phyloP scores from a whole-genome alignment of 2,888 invertebrate genomes.

The Hirtodrosophila alboralis region DNA sequence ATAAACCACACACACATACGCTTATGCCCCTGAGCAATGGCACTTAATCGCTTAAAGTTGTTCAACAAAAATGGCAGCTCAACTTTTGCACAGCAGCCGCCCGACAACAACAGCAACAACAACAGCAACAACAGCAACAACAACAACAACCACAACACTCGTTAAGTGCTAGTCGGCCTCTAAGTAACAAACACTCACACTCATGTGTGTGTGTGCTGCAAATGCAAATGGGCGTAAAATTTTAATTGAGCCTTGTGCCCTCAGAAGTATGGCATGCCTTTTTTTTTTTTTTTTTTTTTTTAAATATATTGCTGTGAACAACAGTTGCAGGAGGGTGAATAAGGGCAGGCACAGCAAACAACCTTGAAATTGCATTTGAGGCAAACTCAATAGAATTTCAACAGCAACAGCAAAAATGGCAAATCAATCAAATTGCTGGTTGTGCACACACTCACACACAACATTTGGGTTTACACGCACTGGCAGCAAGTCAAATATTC shows the following conservation, averaged over 20 bases:
- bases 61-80: constrained; percentile 54
- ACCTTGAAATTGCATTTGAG: constrained; percentile 52
- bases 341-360: constrained; percentile 17
- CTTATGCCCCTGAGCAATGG: constrained; percentile 44
- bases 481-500: too few species aligned
- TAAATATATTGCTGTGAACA: constrained; percentile 35
- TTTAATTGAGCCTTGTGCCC: constrained; percentile 76
- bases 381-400: constrained; percentile 51
- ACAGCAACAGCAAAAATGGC: constrained; percentile 48
- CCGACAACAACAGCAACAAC: constrained; percentile 30
- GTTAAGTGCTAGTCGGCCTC: constrained; percentile 29
- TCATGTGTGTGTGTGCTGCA: constrained; percentile 40
- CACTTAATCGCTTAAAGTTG: constrained; percentile 66
- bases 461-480: too few species aligned
- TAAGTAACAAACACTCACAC: constrained; percentile 16
- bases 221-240: constrained; percentile 75
- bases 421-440: constrained; percentile 63
- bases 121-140: constrained; percentile 30
- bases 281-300: too few species aligned
- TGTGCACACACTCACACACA: constrained; percentile 14
- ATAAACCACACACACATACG: constrained; percentile 2
- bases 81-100: constrained; percentile 57
- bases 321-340: constrained; percentile 25
- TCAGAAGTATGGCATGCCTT: constrained; percentile 62
- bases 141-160: constrained; percentile 11